phyloP scores from a whole-genome alignment of 2,113 vertebrate genomes.

The Saguinus midas region DNA sequence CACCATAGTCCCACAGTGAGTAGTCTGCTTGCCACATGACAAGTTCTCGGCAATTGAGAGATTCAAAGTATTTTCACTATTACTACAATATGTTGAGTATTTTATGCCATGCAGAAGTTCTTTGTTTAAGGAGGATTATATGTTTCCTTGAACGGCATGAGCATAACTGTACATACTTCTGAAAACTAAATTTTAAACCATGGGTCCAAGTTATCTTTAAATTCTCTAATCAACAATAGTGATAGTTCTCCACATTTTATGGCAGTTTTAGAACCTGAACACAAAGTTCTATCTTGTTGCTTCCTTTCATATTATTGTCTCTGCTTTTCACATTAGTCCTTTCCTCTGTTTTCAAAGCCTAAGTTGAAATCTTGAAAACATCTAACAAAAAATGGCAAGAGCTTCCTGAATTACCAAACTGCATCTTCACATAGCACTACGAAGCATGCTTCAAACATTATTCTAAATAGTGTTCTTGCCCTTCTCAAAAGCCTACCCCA shows the following conservation, averaged over 20 bases:
- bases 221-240: background rate
- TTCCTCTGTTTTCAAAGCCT: background rate
- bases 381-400: background rate
- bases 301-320: background rate
- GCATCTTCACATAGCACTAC: background rate
- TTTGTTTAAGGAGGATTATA: background rate
- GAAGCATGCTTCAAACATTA: background rate
- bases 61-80: background rate
- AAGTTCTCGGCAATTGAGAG: background rate
- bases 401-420: background rate
- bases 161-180: background rate
- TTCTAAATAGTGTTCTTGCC: background rate
- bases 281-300: background rate
- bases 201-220: background rate
- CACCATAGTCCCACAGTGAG: too few relatives aligned
- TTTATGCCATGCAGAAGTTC: background rate
- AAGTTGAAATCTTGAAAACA: background rate
- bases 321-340: background rate
- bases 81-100: background rate
- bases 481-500: background rate
- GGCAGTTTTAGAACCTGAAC: background rate
- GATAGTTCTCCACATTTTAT: background rate
- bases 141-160: background rate
- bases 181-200: background rate
- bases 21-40: background rate